These are phyloP conservation scores for Riparia riparia DNA, from an alignment of 2,113 vertebrate genomes.

Conservation along the genomic window DNA sequence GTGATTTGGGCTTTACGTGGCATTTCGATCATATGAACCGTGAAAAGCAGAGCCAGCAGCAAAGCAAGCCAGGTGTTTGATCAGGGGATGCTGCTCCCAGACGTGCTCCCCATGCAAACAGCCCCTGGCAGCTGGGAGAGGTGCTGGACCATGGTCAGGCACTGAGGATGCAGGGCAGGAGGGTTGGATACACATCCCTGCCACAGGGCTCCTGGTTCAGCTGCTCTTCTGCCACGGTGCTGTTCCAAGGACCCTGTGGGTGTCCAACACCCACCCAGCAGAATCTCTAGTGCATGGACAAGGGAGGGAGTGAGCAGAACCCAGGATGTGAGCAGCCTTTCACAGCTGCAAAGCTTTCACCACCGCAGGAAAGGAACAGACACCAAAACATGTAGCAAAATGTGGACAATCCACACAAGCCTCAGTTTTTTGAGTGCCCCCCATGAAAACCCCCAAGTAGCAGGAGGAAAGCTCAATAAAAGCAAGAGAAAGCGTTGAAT, in stretches of 20 bases:
- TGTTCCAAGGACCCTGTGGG: accelerated
- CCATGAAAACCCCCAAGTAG: not conserved
- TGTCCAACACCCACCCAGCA: not conserved
- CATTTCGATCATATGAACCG: accelerated
- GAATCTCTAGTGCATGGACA: not conserved
- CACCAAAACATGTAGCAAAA: not conserved
- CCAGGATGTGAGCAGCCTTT: not conserved
- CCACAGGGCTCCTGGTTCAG: not conserved
- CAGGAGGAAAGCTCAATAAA: not conserved
- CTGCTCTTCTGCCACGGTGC: not conserved
- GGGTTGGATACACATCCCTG: not conserved
- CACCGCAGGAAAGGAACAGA: not conserved
- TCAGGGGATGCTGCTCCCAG: not conserved
- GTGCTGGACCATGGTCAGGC: not conserved
- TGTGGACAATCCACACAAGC: accelerated
- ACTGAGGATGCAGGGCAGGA: accelerated
- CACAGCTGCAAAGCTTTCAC: not conserved
- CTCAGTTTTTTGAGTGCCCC: not conserved
- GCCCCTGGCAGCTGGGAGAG: not conserved
- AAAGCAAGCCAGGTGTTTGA: not conserved
- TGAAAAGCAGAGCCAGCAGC: not conserved
- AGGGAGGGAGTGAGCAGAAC: not conserved
- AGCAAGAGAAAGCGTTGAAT: not conserved
- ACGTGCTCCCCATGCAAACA: accelerated
- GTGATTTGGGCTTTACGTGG: not conserved